Base-by-base conservation (phyloP, 2,888 invertebrate genomes). In the Sphinx pinastri region DNA sequence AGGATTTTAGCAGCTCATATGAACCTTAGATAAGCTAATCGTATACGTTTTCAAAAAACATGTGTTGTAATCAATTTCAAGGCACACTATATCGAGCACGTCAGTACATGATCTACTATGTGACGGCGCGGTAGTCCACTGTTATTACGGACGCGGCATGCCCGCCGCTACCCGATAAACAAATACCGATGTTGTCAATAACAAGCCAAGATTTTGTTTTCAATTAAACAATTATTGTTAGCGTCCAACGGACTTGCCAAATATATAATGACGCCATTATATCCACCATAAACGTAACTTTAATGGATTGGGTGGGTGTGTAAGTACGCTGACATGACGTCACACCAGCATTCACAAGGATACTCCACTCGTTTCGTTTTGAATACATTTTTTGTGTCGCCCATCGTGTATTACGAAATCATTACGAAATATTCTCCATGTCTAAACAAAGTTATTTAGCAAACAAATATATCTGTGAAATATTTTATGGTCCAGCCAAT, bases 171-270 rank as follows among this genome's bases (percentile, higher is more conserved):
- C n/a, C n/a, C 8, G 59, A 8, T 59, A 38, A 59, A 38, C 59
- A 59, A 16, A 16, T 12, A 47, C n/a, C 12, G 5, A 12, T 38
- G 14, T 49, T 63, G 6, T 49, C 45, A 31, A 16, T 16, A 14
- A 59, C 14, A 45, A n/a, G 59, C 59, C 38, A 59, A 59, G 38
- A 14, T 25, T 59, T 14, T 58, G 58, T 13, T 59, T 59, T 38
- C 12, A 14, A 13, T n/a, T 38, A 59, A 59, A 45, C 16, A 16
- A 38, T 59, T 38, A 45, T 63, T 16, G 5, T 47, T 63, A 16
- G 45, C 59, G 10, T 59, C n/a, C 16, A 63, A 63, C 11, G n/a
- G 19, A 49, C 16, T 63, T 63, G 60, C 49, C 49, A 49, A 47
- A 63, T 19, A 60, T 19, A 49, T 47, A 19, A 45, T 60, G 11